Base-by-base conservation (phyloP, 1,140 invertebrate species). In the Drosophila fuyamai region DNA sequence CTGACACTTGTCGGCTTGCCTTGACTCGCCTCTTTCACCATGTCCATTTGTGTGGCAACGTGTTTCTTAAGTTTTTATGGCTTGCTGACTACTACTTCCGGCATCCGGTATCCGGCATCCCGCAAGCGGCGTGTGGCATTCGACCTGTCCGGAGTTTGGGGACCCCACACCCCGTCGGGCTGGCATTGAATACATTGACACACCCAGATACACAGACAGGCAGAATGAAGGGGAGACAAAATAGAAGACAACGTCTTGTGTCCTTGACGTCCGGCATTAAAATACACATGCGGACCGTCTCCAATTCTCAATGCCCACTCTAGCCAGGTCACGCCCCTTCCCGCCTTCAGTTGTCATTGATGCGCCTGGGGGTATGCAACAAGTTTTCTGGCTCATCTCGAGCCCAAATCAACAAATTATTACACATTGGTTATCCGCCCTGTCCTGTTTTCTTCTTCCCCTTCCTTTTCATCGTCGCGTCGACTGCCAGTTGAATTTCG, bases 51-150 rank as follows among this genome's bases (percentile, higher is more conserved):
- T 53, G 32, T 41, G 44, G 40, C n/a, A 56, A 29, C 59, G 60
- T 73, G 79, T 66, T 84, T 72, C 80, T 89, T 89, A 89, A 89
- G 84, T 89, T 89, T 89, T 89, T 89, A 89, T 89, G 74, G 85
- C 84, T 88, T 89, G 81, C 81, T 89, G 84, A 89, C 84, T 89
- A 89, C 84, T 89, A 89, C 84, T 89, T 88, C 84, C 85, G 84
- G 84, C 62, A 76, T 76, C 73, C 53, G 71, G 71, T 23, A 23
- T 23, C 3, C 23, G 23, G 23, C 23, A 23, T 23, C 23, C 23
- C 23, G 23, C 23, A 23, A 23, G 23, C 23, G 23, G 23, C 23
- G 23, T 23, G 23, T 23, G 23, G 23, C 23, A 23, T 23, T 23
- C 71, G 48, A 35, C 40, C 27, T 47, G 53, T 43, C 35, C 43